Conservation (phyloP, 2,113 vertebrate genomes). For the Hymenochirus boettgeri region DNA sequence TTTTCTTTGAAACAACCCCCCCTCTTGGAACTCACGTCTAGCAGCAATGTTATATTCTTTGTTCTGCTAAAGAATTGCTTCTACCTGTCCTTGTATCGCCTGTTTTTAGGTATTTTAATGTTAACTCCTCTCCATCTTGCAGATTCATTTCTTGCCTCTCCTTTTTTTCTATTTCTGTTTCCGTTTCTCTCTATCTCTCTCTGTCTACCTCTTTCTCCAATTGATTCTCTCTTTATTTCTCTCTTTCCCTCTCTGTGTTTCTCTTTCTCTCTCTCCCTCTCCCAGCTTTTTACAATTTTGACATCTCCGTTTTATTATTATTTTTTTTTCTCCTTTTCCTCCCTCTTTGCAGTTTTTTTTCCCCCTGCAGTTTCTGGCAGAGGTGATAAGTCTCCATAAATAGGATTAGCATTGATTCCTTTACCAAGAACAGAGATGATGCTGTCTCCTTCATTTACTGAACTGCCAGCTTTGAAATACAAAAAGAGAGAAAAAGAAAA, state of each 20-base stretch:
- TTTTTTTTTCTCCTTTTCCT: slow-evolving; percentile 55
- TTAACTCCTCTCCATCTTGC: neutral
- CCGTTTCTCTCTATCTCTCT: slow-evolving; percentile 1
- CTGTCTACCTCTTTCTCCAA: neutral
- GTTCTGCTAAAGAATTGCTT: too few species aligned
- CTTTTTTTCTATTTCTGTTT: neutral
- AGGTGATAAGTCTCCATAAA: slow-evolving; percentile 99
- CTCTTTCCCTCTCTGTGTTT: slow-evolving; percentile 5
- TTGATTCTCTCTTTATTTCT: too few species aligned
- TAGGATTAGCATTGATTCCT: slow-evolving; percentile 99
- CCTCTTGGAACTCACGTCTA: too few species aligned
- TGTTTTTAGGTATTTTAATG: neutral
- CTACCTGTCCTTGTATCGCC: too few species aligned
- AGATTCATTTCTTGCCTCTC: neutral
- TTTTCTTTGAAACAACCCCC: too few species aligned
- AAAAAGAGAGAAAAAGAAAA: slow-evolving; percentile 87
- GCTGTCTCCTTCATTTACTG: slow-evolving; percentile 99
- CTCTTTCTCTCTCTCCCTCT: slow-evolving; percentile 48
- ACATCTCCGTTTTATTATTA: slow-evolving; percentile 89
- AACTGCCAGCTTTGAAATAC: slow-evolving; percentile 99
- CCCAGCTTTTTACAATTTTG: slow-evolving; percentile 79
- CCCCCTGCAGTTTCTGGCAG: slow-evolving; percentile 91
- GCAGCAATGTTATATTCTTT: too few species aligned
- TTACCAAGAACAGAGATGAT: slow-evolving; percentile 99
- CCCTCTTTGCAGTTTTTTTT: slow-evolving; percentile 31